phyloP scores from a whole-genome alignment of 1,140 invertebrate genomes.

The Antheraea pernyi region DNA sequence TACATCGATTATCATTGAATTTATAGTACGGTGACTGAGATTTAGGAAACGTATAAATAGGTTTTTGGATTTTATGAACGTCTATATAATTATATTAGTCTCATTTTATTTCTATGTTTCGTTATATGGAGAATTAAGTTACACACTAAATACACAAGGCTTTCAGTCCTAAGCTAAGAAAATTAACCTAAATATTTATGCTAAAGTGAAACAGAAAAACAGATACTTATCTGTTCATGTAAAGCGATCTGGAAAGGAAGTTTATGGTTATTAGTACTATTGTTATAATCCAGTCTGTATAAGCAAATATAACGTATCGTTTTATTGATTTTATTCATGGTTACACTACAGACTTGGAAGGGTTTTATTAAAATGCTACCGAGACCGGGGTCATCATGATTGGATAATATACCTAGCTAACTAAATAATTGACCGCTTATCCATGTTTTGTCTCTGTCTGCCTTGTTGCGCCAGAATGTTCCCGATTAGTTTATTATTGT shows the following conservation, averaged over 20 bases:
- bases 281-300: not conserved
- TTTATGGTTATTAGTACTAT: not conserved
- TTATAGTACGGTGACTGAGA: constrained; percentile 2
- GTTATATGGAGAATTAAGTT: too few species aligned
- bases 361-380: constrained; percentile 49
- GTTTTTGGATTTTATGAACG: not conserved
- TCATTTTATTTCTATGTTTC: too few species aligned
- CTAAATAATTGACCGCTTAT: constrained; percentile 9
- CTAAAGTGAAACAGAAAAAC: too few species aligned
- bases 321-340: constrained; percentile 21
- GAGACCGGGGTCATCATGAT: constrained; percentile 47
- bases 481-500: not conserved
- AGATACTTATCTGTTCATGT: too few species aligned
- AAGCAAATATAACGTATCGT: not conserved
- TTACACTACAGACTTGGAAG: constrained; percentile 18
- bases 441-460: constrained; percentile 24
- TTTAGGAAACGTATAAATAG: not conserved
- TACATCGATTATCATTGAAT: not conserved
- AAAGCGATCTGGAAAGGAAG: too few species aligned
- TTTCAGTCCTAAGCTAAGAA: too few species aligned
- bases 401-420: constrained; percentile 47
- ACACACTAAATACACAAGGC: too few species aligned
- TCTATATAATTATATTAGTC: not conserved
- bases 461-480: constrained; percentile 33
- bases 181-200: too few species aligned